Percentiles rank a stretch among this genome's conserved stretches.
These are phyloP conservation scores for Prorops nasuta DNA, from an alignment of 1,140 invertebrate genomes.

Conservation along the genomic window DNA sequence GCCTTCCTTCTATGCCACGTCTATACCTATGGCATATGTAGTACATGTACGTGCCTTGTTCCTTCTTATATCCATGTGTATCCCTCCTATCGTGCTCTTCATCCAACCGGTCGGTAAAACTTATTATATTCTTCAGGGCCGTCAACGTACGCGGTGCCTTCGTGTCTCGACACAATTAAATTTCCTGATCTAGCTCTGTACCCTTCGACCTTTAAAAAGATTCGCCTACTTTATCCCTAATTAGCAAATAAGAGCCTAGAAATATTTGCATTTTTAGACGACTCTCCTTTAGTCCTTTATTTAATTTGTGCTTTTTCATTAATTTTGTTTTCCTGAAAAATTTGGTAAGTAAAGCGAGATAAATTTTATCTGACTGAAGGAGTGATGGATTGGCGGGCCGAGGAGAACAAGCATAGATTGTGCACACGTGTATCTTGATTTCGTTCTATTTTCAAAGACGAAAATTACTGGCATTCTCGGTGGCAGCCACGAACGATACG, in stretches of 20 bases:
- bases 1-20: too few species aligned
- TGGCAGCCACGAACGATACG: slow-evolving; percentile 17
- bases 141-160: slow-evolving; percentile 24
- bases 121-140: slow-evolving; percentile 29
- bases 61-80: too few species aligned
- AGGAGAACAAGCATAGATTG: slow-evolving; percentile 6
- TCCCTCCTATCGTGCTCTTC: slow-evolving; percentile 3
- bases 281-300: too few species aligned
- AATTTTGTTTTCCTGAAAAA: too few species aligned
- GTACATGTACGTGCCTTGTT: too few species aligned
- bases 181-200: slow-evolving; percentile 18
- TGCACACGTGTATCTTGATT: slow-evolving; percentile 22
- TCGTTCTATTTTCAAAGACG: slow-evolving; percentile 33
- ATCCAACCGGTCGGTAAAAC: slow-evolving; percentile 19
- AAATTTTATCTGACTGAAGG: too few species aligned
- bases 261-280: too few species aligned
- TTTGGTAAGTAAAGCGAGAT: too few species aligned
- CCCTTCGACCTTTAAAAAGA: slow-evolving; percentile 10
- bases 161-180: slow-evolving; percentile 27
- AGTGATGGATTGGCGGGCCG: too few species aligned
- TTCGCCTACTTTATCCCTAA: background rate
- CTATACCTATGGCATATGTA: too few species aligned
- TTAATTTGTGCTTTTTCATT: too few species aligned
- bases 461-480: slow-evolving; percentile 29
- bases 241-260: too few species aligned